Base-by-base conservation (phyloP, 64 coral and sea anemone species). In the Acropora yongei region DNA sequence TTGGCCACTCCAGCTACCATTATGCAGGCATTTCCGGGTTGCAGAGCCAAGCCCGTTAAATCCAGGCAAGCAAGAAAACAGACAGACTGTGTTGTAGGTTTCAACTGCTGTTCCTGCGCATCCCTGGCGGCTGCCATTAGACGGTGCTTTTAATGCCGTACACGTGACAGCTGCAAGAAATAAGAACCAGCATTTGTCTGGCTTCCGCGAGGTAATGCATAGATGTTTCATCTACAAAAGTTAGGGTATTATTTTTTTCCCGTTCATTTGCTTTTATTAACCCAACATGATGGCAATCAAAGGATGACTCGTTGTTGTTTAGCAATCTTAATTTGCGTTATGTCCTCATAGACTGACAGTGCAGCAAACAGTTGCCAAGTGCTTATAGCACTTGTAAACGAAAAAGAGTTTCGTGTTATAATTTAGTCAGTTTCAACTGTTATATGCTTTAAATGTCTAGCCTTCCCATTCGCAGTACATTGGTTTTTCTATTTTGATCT, bases 1-100 rank as follows among this genome's bases (percentile, higher is more conserved):
- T 48, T 89, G 72, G 2, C 87, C 87, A 79, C 87, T 89, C 87
- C 87, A 90, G 58, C 20, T 90, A 65, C 77, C 88, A 48, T 72
- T 90, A 48, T 90, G 41, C 11, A 80, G 68, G 41, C 88, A 90
- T 49, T 16, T 90, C 30, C 61, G 79, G 5, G 46, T 20, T 42
- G 88, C 17, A 71, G 88, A 90, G 20, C 88, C 77, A 9, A 55
- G 4, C 42, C 20, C 60, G 19, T 44, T 47, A 80, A 72, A 90
- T 39, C 88, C 88, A 47, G 47, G 18, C 5, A 43, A 66, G 78
- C 88, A 90, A 41, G 77, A 90, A 90, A 90, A 90, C 6, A 47
- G 76, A 57, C 88, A 90, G 10, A 90, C 18, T 39, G 44, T 90
- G 58, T 79, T 79, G 76, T 90, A 80, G 12, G 58, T 16, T 30